Evolutionary conservation across 2,888 invertebrate genomes (phyloP), one percentile per base, ranked within the genome.

Genomic region (Tenthredo notha): DNA sequence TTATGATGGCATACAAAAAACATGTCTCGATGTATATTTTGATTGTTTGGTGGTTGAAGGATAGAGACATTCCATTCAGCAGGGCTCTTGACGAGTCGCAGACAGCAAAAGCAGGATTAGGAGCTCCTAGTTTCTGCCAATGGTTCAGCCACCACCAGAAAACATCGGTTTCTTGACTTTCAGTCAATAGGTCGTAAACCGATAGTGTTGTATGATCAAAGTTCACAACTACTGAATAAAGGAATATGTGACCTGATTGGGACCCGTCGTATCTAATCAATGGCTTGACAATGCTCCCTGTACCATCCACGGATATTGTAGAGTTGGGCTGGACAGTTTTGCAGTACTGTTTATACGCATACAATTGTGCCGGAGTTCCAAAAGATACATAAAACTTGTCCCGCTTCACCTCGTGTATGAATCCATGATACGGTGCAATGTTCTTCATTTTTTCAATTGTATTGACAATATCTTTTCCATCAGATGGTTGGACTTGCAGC

Each of bases 391-490:
- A 78, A 25, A 78, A 47, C 40, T 40, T 40, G 25, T 85, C 65
- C 25, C 50, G 65, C 33, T 67, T 77, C 10, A 85, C 65, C 21
- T 65, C 67, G 15, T 78, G 47, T 37, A 74, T 72, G 83, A 83
- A 43, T 50, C 83, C 54, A 33, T 33, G 54, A 70, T 77, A 37
- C n/a, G 75, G 74, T 40, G 37, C 78, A 7, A 50, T 33, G 15
- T 74, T 33, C 37, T 84, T 54, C 75, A 84, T 80, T 25, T 43
- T 21, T 25, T 86, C 82, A n/a, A 86, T 70, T 10, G 84, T 80
- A 21, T 65, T 74, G 9, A 86, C 37, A n/a, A 86, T 47, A 50
- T 84, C 84, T 61, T 72, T 78, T 12, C 84, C 82, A 82, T 86
- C 86, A 33, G 40, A 70, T 5, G 65, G 67, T 72, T 82, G 33